Evolutionary conservation across 2,113 vertebrate species (phyloP), one percentile per base, ranked within the genome.

Genomic region (Prunella fulvescens): DNA sequence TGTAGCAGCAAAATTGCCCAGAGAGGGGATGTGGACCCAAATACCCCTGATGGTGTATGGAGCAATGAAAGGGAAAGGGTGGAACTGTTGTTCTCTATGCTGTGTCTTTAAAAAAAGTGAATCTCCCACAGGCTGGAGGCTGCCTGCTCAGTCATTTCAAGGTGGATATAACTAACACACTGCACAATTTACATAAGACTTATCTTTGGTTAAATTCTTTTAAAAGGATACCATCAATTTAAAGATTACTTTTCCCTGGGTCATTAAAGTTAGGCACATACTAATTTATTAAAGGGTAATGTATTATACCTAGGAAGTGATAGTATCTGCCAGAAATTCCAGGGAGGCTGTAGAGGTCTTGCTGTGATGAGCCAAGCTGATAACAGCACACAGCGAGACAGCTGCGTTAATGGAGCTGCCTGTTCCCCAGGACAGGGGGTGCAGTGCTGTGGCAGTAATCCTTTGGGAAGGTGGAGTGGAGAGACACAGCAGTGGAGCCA

Each of bases 261-360:
- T 90, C 58, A 62, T 91, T 92, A 87, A 93, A 91, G 66, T 82
- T 92, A 81, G 84, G 78, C 73, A 92, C 61, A 69, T 89, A 89
- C 62, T 87, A 87, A 89, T 95, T 93, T 94, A 94, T 91, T 95
- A 91, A 94, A 88, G 54, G 23, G 84, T 87, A 66, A 96, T 61
- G 70, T 85, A 87, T 95, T 96, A 89, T 73, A 91, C 82, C 87
- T 80, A 54, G 77, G 81, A 92, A 89, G 50, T 73, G 93, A 91
- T 89, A 67, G 53, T 40, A 95, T 92, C 96, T 87, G 84, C 81
- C 73, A 92, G 89, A 91, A 94, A 95, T 96, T 93, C 84, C 77
- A 51, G 84, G 87, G 69, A 91, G 56, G 83, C 42, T 95, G 66
- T 50, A 57, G 91, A 95, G 69, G 65, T 84, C 86, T 81, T 57